A percentile compares a stretch with the other conserved stretches of the same genome.
phyloP scores from a whole-genome alignment of 1,140 invertebrate genomes.

The Triops longicaudatus region DNA sequence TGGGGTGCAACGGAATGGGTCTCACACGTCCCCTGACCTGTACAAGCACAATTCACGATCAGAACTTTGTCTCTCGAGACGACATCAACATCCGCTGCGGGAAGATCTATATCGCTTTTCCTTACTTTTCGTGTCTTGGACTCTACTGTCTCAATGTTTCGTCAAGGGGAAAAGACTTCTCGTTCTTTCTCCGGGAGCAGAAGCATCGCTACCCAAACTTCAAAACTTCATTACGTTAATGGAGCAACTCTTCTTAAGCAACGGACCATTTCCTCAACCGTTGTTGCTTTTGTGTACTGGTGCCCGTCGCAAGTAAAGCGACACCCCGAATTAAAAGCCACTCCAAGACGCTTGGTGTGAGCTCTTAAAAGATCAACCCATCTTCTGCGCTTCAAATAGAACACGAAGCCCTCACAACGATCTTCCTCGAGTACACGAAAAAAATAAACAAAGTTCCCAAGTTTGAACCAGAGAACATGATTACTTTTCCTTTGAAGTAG shows the following conservation, averaged over 20 bases:
- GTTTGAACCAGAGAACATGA: slow-evolving; percentile 9
- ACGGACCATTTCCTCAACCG: neutral
- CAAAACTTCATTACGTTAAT: slow-evolving; percentile 8
- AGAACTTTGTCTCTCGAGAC: slow-evolving; percentile 11
- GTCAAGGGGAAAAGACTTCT: neutral
- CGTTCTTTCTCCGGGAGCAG: neutral
- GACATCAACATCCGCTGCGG: slow-evolving; percentile 13
- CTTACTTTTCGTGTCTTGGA: neutral
- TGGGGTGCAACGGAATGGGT: slow-evolving; percentile 1
- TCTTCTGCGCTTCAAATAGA: slow-evolving; percentile 1
- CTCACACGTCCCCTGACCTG: slow-evolving; percentile 10
- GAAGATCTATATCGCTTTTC: slow-evolving; percentile 8
- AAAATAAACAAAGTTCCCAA: slow-evolving; percentile 6
- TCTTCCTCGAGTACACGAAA: neutral
- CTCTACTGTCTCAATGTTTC: neutral
- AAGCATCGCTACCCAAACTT: neutral
- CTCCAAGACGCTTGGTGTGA: neutral
- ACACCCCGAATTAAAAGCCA: neutral
- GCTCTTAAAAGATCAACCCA: neutral
- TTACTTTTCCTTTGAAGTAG: neutral
- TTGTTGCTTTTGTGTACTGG: neutral
- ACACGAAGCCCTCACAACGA: neutral
- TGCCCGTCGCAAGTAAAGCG: neutral
- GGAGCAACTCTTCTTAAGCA: neutral
- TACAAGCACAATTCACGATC: slow-evolving; percentile 3